Evolutionary conservation across 2,888 invertebrate genomes (phyloP).

Genomic region (Ormyrus thymus): DNA sequence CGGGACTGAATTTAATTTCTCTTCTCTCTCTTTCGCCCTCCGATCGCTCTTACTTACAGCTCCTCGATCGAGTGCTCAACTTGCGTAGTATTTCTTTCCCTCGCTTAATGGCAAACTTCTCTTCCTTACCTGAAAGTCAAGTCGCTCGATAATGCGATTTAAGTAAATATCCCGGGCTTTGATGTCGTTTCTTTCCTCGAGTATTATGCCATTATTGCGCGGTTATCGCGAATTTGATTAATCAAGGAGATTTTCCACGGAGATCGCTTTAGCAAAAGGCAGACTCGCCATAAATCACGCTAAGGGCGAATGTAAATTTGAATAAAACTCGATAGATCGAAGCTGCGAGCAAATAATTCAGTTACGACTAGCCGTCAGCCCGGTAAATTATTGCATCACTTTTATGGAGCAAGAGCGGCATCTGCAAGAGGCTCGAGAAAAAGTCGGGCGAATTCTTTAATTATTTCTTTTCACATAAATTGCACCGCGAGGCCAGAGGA

Average conservation of each 20-base stretch:
- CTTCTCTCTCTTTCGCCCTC: neutral
- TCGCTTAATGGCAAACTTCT: neutral
- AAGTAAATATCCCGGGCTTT: neutral
- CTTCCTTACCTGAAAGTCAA: too few relatives aligned
- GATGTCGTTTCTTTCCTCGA: too few relatives aligned
- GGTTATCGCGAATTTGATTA: too few relatives aligned
- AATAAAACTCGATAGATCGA: too few relatives aligned
- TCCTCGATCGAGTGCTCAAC: neutral
- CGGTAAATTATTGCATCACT: too few relatives aligned
- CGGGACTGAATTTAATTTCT: slow-evolving; percentile 30
- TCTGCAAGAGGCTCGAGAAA: neutral
- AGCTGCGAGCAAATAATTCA: neutral
- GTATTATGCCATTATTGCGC: too few relatives aligned
- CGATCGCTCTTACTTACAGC: neutral
- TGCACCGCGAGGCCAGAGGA: slow-evolving; percentile 8
- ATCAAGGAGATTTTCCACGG: too few relatives aligned
- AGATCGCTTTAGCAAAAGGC: neutral
- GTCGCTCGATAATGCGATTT: neutral
- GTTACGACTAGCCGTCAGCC: neutral
- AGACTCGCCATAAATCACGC: neutral
- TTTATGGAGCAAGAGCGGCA: too few relatives aligned
- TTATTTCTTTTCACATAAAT: slow-evolving; percentile 26
- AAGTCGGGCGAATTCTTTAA: neutral
- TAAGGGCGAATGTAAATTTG: neutral
- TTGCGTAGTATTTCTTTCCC: neutral